These are phyloP conservation scores for Phalangium opilio DNA, from an alignment of 2,888 invertebrate genomes.

Conservation along the genomic window DNA sequence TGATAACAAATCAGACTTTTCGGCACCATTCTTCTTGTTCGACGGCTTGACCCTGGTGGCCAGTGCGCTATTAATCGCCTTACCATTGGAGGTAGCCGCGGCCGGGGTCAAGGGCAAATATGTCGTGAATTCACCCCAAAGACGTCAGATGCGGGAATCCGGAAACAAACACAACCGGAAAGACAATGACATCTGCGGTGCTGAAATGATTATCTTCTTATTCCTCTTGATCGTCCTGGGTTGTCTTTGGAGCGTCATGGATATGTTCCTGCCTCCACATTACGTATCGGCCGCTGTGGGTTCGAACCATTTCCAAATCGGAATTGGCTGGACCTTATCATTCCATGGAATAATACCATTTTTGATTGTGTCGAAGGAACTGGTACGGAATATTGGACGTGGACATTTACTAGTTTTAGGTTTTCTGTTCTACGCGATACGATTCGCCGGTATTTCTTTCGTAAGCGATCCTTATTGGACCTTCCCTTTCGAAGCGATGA, in stretches of 20 bases:
- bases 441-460: constrained; percentile 27
- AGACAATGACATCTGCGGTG: constrained; percentile 6
- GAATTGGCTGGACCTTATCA: constrained; percentile 8
- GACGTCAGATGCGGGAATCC: too few species aligned
- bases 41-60: constrained; percentile 18
- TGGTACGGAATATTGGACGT: constrained; percentile 19
- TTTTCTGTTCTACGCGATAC: constrained; percentile 19
- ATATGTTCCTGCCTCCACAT: constrained; percentile 52
- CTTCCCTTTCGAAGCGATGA: constrained; percentile 20
- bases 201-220: constrained; percentile 9
- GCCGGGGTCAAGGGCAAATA: constrained; percentile 13
- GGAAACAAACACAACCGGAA: constrained; percentile 2
- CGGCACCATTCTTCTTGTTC: constrained; percentile 21
- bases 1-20: constrained; percentile 15
- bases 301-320: constrained; percentile 13
- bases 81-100: constrained; percentile 19
- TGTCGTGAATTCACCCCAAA: too few species aligned
- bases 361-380: constrained; percentile 15
- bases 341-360: constrained; percentile 14
- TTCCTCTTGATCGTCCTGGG: constrained; percentile 50
- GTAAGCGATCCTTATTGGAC: constrained; percentile 13
- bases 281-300: constrained; percentile 13
- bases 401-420: constrained; percentile 14
- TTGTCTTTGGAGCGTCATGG: constrained; percentile 61
- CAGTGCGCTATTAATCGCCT: constrained; percentile 15